Evolutionary conservation across 1,140 invertebrate genomes (phyloP).

Genomic region (Pogonomyrmex barbatus): DNA sequence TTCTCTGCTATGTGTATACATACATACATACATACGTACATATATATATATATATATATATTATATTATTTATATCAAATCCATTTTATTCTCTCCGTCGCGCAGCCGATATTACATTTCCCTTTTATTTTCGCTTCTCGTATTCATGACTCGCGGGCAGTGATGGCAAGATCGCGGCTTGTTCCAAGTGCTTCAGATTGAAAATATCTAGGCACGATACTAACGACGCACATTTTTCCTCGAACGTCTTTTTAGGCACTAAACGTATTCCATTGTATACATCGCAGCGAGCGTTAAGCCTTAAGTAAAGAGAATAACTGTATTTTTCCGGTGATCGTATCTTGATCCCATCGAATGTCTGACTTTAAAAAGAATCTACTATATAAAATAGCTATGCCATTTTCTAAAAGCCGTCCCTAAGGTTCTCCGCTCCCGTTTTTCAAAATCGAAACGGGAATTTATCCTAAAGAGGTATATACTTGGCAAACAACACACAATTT

Average conservation of each 20-base stretch:
- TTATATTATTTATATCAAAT: conserved; percentile 27
- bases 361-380: conserved; percentile 3
- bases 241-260: conserved; percentile 35
- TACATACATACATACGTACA: background rate
- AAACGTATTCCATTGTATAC: conserved; percentile 19
- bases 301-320: conserved; percentile 1
- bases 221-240: conserved; percentile 5
- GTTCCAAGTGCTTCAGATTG: conserved; percentile 25
- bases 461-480: conserved; percentile 24
- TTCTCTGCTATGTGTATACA: conserved; percentile 27
- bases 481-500: conserved; percentile 28
- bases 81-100: conserved; percentile 2
- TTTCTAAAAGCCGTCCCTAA: conserved; percentile 9
- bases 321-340: conserved; percentile 13
- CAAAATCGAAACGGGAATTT: background rate
- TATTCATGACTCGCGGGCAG: conserved; percentile 45
- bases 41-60: conserved; percentile 4
- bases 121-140: conserved; percentile 23
- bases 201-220: conserved; percentile 18
- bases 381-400: conserved; percentile 5
- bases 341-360: conserved; percentile 21
- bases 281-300: background rate
- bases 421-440: conserved; percentile 20
- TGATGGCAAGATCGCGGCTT: conserved; percentile 44
- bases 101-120: conserved; percentile 5